Evolutionary conservation across 2,797 vertebrate genomes (phyloP), one percentile per base, ranked within the genome.

Genomic region (Poeciliopsis paucimaculata): DNA sequence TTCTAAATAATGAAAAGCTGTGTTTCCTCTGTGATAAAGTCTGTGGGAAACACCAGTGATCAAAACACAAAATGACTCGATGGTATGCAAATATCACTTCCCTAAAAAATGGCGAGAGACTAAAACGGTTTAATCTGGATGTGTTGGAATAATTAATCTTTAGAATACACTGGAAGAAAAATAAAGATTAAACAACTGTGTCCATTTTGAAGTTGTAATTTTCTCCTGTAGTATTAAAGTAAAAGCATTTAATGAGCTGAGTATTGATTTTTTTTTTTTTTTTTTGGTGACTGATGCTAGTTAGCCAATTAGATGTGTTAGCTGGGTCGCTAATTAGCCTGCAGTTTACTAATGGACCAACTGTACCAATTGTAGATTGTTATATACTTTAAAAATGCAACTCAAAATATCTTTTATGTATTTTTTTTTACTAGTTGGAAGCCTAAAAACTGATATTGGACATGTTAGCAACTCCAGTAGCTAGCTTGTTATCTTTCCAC

Each of bases 31-130:
- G 7, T 39, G 77, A 71, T 4, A 1, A 82, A 73, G 49, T 62
- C 5, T 43, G 57, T 1, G 36, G 80, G 76, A 83, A 83, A 45
- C 49, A 60, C 76, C 34, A 83, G 72, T 15, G 36, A 79, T 77
- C 26, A 84, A 81, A 80, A 73, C 74, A 79, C 46, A 74, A 74
- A 82, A 81, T 80, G 83, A 75, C 68, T 88, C 72, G 79, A 87
- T 86, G 82, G 84, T 73, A 36, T 80, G 20, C 62, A 82, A 80
- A 82, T 78, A 43, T 70, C 23, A 72, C 70, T 77, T 80, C 78
- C 41, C 39, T 49, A 83, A 13, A 70, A 57, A 23, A 73, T 36
- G 39, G 62, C 11, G 53, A 7, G 75, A 84, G 15, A 34, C 15
- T 46, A 71, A 71, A 28, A 76, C 80, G 46, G 60, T 86, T 71